A percentile compares a stretch with the other conserved stretches of the same genome.
Conservation (phyloP, 2,113 vertebrate species). For the Notechis scutatus region DNA sequence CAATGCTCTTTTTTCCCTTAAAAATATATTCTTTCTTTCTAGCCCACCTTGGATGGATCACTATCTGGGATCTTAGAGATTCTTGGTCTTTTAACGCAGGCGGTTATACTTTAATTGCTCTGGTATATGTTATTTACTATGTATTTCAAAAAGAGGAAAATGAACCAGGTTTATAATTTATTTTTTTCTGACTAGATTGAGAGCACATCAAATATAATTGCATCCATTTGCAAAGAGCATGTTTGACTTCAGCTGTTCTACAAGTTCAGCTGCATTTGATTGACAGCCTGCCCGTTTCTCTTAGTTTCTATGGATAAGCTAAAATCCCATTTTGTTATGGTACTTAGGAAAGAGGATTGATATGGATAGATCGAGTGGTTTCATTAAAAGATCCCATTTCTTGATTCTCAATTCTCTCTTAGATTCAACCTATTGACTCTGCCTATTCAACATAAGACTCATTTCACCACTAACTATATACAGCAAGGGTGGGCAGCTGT, state of each 20-base stretch:
- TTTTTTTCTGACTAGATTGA: constrained; percentile 47
- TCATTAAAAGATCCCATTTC: background rate
- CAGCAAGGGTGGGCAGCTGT: no score
- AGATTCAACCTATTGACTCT: background rate
- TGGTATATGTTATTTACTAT: constrained; percentile 30
- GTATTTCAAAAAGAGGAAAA: constrained; percentile 42
- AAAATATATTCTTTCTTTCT: no score
- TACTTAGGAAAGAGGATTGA: background rate
- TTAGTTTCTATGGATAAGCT: no score
- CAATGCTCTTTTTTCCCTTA: background rate
- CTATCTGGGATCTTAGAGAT: constrained; percentile 7
- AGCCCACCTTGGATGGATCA: background rate
- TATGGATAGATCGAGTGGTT: no score
- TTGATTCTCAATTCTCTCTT: no score
- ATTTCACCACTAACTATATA: constrained; percentile 38
- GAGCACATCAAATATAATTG: constrained; percentile 53
- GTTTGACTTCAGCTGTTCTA: constrained; percentile 43
- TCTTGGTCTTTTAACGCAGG: background rate
- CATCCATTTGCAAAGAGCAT: constrained; percentile 52
- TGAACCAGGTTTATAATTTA: constrained; percentile 34
- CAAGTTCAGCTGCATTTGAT: constrained; percentile 12
- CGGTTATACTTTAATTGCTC: constrained; percentile 31
- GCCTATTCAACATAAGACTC: background rate
- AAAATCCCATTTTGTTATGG: background rate
- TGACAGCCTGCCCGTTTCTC: background rate